Evolutionary conservation across 2,797 vertebrate species (phyloP).

Genomic region (Falco columbarius): DNA sequence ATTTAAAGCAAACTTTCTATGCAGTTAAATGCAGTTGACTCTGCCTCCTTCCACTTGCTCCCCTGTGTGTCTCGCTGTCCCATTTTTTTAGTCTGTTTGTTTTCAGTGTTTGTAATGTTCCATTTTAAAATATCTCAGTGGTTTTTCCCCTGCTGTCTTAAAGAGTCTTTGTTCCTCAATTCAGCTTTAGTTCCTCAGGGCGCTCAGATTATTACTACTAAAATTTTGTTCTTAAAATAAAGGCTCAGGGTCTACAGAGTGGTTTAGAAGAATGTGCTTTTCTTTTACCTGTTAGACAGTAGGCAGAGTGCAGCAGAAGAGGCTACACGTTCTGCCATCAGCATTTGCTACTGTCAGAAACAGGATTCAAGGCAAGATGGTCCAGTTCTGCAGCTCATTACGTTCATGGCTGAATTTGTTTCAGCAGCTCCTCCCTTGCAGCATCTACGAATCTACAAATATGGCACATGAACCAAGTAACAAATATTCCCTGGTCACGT

Average conservation of each 20-base stretch:
- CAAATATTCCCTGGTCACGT: background rate
- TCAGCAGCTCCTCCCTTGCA: background rate
- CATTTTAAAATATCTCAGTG: background rate
- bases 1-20: background rate
- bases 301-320: background rate
- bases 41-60: background rate
- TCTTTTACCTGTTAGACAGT: background rate
- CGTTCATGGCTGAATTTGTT: background rate
- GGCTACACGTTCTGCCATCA: background rate
- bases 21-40: background rate
- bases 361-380: slow-evolving; percentile 23
- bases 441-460: background rate
- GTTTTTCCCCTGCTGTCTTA: background rate
- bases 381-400: slow-evolving; percentile 9
- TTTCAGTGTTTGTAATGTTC: slow-evolving; percentile 10
- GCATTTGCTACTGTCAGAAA: background rate
- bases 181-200: background rate
- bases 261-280: background rate
- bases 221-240: slow-evolving; percentile 15
- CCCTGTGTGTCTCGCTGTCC: background rate
- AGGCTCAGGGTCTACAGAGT: background rate
- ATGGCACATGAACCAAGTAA: background rate
- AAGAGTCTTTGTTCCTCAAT: background rate
- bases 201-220: background rate
- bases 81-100: slow-evolving; percentile 21